Evolutionary conservation across 2,888 invertebrate species (phyloP), one percentile per base, ranked within the genome.

Genomic region (Melikaiella ostensackeni): DNA sequence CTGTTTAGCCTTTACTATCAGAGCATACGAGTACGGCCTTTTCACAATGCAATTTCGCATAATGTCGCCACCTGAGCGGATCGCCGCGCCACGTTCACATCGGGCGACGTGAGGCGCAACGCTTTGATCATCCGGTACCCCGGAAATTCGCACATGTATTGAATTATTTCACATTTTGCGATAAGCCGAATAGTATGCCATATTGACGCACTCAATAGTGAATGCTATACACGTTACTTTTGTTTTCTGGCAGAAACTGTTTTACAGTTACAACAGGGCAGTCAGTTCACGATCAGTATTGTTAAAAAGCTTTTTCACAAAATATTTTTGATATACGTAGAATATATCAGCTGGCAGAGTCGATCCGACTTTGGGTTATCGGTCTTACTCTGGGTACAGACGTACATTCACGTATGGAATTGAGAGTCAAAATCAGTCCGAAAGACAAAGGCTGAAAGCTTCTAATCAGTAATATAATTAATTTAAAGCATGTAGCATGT

Each of bases 11-110:
- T 70, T 50, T 50, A 50, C 50, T 70, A 55, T 70, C 50, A 50
- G n/a, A 70, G 70, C 50, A 50, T 42, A 19, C 66, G 30, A n/a
- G 50, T 50, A 50, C 8, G 9, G 6, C 50, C 30, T 55, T 59
- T 70, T 55, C 33, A 33, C 50, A 70, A 50, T 70, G 13, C n/a
- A 70, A 70, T 50, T 70, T 70, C 50, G 33, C 70, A 70, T 70
- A 70, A 70, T 70, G 30, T 50, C 70, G 50, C 9, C 33, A 70
- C n/a, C 70, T 70, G 70, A 55, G 50, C 70, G 70, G 30, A 70
- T 70, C 70, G 50, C 30, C 13, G 5, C 70, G 33, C 30, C 13
- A 11, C n/a, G 50, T 33, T 50, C 27, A 33, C 50, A 55, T 33
- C 11, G 21, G 3, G 24, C 7, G 27, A 21, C 59, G 7, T 16